Conservation (phyloP, 2,113 vertebrate species). For the Delphinus delphis region DNA sequence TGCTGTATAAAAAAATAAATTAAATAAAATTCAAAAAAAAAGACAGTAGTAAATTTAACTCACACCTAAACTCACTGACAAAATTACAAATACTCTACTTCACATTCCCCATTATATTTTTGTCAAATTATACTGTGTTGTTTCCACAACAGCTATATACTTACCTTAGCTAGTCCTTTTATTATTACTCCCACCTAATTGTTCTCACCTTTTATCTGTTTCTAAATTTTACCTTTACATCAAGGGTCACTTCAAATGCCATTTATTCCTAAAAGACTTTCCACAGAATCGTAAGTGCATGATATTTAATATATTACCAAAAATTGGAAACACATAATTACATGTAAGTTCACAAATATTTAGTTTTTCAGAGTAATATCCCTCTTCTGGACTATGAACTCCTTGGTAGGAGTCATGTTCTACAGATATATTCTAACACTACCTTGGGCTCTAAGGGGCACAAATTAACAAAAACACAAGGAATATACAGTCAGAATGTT, state of each 20-base stretch:
- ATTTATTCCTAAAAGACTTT: background rate
- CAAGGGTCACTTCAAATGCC: background rate
- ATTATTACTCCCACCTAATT: background rate
- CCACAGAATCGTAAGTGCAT: background rate
- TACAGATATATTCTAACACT: background rate
- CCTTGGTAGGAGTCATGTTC: background rate
- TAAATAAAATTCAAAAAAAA: background rate
- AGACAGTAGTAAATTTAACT: background rate
- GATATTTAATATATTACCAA: background rate
- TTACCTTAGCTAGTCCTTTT: background rate
- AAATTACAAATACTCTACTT: background rate
- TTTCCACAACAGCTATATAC: background rate
- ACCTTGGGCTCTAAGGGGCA: background rate
- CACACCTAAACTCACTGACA: background rate
- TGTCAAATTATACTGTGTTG: background rate
- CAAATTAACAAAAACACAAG: background rate
- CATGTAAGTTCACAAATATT: background rate
- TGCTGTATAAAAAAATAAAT: too few species aligned
- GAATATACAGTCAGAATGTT: background rate
- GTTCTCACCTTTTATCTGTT: background rate
- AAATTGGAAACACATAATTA: background rate
- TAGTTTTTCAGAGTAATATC: background rate
- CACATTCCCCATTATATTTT: background rate
- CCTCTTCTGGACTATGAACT: background rate
- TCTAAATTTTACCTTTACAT: slow-evolving; percentile 10